These are phyloP conservation scores for Coendou prehensilis DNA, from an alignment of 2,797 vertebrate species.

Conservation along the genomic window DNA sequence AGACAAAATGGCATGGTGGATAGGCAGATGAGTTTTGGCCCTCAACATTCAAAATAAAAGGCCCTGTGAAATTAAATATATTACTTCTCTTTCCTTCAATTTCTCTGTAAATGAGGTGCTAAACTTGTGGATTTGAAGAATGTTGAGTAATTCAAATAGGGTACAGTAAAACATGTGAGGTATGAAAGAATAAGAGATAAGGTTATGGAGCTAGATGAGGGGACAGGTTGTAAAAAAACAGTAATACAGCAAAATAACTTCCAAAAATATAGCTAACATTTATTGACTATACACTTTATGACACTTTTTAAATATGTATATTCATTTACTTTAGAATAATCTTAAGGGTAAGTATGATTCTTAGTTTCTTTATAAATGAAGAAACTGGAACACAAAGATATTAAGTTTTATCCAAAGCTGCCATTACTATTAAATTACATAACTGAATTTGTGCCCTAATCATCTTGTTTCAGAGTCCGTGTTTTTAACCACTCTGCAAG, in stretches of 20 bases:
- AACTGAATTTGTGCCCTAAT: not conserved
- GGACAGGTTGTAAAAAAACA: not conserved
- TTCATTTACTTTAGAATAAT: constrained; percentile 10
- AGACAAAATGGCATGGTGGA: not conserved
- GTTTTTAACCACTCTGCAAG: not conserved
- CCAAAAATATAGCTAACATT: not conserved
- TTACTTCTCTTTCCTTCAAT: not conserved
- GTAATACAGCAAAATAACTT: not conserved
- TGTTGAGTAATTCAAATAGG: not conserved
- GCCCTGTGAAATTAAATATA: not conserved
- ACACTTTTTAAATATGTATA: not conserved
- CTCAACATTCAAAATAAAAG: not conserved
- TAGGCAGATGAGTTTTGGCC: not conserved
- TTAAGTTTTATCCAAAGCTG: not conserved
- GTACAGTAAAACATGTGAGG: not conserved
- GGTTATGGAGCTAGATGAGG: not conserved
- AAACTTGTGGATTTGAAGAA: not conserved
- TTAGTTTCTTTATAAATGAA: not conserved
- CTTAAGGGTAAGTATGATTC: not conserved
- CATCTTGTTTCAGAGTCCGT: not conserved
- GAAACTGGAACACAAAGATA: not conserved
- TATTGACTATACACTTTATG: not conserved
- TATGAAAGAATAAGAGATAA: not conserved
- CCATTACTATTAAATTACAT: not conserved
- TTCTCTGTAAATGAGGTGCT: not conserved